Conservation (phyloP, 2,888 invertebrate genomes). For the Leistus spinibarbis region DNA sequence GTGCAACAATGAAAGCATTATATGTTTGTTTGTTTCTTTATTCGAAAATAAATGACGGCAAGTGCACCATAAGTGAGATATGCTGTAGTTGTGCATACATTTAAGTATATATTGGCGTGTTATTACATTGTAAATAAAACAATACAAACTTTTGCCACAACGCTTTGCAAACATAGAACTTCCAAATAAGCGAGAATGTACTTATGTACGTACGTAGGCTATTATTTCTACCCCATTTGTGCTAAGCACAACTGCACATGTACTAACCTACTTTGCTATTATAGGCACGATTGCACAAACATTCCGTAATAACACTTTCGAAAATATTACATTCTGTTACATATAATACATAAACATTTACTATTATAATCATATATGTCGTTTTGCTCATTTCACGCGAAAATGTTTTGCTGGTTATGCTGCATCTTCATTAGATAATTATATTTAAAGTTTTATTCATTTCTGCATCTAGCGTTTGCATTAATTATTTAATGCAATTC, state of each 20-base stretch:
- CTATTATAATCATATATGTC: not conserved
- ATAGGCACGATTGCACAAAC: not conserved
- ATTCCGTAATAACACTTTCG: not conserved
- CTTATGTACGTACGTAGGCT: not conserved
- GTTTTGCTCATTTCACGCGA: not conserved
- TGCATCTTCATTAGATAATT: not conserved
- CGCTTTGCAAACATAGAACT: not conserved
- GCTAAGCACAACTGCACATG: not conserved
- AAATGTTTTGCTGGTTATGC: not conserved
- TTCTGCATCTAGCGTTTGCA: not conserved
- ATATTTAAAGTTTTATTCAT: not conserved
- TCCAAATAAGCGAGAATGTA: not conserved
- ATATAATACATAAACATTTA: too few species aligned
- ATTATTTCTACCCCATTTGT: constrained; percentile 1
- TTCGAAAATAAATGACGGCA: too few species aligned
- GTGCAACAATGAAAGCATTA: too few species aligned
- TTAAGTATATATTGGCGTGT: not conserved
- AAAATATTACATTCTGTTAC: not conserved
- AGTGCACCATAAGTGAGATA: too few species aligned
- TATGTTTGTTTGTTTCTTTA: too few species aligned
- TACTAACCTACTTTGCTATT: not conserved
- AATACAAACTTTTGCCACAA: not conserved
- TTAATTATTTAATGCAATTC: too few species aligned
- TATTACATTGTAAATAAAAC: not conserved
- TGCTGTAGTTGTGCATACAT: not conserved